Evolutionary conservation across 1,140 invertebrate species (phyloP).

Genomic region (Pogonognathellus flavescens): DNA sequence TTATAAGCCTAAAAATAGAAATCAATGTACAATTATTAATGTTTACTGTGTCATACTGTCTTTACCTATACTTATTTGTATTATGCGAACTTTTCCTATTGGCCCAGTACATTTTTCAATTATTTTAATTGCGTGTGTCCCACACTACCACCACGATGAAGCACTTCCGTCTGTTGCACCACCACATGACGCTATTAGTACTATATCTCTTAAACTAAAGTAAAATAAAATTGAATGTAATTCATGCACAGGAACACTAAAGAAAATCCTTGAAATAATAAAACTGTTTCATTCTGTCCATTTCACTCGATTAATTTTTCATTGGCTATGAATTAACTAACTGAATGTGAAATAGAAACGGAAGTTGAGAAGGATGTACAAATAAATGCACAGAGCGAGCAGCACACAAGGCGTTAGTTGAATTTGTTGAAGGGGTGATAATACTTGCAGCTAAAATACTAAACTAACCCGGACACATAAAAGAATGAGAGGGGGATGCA

Average conservation of each 20-base stretch:
- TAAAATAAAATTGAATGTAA: background rate
- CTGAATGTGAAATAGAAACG: slow-evolving; percentile 23
- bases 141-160: too few species aligned
- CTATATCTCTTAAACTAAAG: too few species aligned
- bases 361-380: background rate
- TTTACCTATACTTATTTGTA: too few species aligned
- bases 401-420: background rate
- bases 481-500: slow-evolving; percentile 15
- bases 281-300: slow-evolving; percentile 21
- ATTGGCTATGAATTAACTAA: slow-evolving; percentile 6
- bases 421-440: slow-evolving; percentile 2
- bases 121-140: too few species aligned
- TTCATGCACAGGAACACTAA: background rate
- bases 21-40: too few species aligned
- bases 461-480: background rate
- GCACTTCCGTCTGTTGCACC: too few species aligned
- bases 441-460: slow-evolving; percentile 3
- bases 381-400: background rate
- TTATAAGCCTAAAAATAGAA: too few species aligned
- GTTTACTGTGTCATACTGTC: too few species aligned
- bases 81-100: too few species aligned
- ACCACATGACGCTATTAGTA: too few species aligned
- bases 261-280: background rate
- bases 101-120: too few species aligned
- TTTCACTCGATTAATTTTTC: slow-evolving; percentile 23